These are phyloP conservation scores for Pollicipes pollicipes DNA, from an alignment of 1,140 invertebrate genomes.

Conservation along the genomic window DNA sequence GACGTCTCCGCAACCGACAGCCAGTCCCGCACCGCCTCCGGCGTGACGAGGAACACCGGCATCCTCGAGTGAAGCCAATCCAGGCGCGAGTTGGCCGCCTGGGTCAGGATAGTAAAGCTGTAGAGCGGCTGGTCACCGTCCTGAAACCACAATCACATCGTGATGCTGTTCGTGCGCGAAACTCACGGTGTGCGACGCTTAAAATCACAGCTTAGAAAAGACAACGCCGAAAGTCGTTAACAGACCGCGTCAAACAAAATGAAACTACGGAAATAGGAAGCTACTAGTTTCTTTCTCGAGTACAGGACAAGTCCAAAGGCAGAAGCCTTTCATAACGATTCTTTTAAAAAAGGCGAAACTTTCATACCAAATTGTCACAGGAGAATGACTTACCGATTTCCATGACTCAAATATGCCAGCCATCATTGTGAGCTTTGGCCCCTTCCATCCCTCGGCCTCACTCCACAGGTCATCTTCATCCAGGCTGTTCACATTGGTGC, in stretches of 20 bases:
- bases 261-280: too few relatives aligned
- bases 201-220: too few relatives aligned
- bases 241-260: too few relatives aligned
- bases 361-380: too few relatives aligned
- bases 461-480: background rate
- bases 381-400: background rate
- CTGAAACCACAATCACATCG: background rate
- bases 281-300: too few relatives aligned
- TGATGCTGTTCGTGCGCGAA: too few relatives aligned
- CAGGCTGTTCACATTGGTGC: background rate
- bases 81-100: background rate
- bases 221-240: too few relatives aligned
- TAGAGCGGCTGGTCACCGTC: background rate
- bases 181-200: too few relatives aligned
- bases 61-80: background rate
- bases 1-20: background rate
- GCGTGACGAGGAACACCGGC: background rate
- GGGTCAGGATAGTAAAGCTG: background rate
- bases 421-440: background rate
- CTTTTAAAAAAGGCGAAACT: too few relatives aligned
- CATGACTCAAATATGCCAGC: background rate
- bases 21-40: background rate
- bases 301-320: too few relatives aligned
- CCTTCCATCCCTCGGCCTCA: background rate
- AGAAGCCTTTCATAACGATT: too few relatives aligned